Base-by-base conservation (phyloP, 2,113 vertebrate genomes). In the Pachycephala philippinensis region DNA sequence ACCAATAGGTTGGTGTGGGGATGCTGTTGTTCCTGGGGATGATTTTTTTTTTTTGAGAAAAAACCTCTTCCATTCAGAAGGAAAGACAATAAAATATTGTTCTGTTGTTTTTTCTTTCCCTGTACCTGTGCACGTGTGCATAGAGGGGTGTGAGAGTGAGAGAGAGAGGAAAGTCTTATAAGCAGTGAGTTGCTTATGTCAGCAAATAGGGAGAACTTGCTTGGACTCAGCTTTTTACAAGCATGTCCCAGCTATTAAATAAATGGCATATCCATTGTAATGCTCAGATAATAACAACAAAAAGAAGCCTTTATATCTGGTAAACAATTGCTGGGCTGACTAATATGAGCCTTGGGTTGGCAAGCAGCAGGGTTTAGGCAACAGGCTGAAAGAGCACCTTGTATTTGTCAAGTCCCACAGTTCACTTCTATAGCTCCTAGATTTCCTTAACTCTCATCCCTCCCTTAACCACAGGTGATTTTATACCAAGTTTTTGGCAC, bases 131-230 rank as follows among this genome's bases (percentile, higher is more conserved):
- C 2, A 11, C 5, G 2, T 49, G 44, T 37, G 26, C 33, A 54
- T 0, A 39, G 18, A 24, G 4, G 4, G 3, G 22, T 2, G 2
- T 11, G 47, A 5, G 40, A 35, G 53, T 10, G n/a, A 28, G 37
- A 35, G 31, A 37, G 30, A 59, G 50, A 27, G 33, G 20, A 47
- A 78, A 68, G 18, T 37, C n/a, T 64, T n/a, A 28, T 4, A 53
- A 26, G 45, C 23, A 33, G 9, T 19, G 35, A 6, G 21, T 49
- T 89, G 50, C n/a, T 84, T 81, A 35, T 33, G 28, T 44, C 65
- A 84, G 42, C 63, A 74, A 40, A 77, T 2, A 49, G 42, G 47
- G 60, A 70, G n/a, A 69, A 68, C 70, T 91, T 68, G 52, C 53
- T 84, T 66, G 78, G 77, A 56, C 40, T n/a, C 15, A 53, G 56